phyloP scores from a whole-genome alignment of 2,888 invertebrate genomes.

The Lasioglossum oenotherae region DNA sequence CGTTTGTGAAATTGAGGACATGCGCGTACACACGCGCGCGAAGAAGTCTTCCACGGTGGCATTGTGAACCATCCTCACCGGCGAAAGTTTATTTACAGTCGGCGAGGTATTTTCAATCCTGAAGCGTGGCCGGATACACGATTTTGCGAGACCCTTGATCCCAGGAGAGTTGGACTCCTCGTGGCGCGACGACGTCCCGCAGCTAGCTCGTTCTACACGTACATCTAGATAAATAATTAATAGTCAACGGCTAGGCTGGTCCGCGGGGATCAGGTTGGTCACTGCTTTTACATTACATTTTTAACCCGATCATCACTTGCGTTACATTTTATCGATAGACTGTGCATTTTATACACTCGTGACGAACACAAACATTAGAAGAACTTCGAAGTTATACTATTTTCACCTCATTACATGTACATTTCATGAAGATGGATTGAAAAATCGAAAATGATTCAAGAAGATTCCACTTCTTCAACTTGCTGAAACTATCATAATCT shows the following conservation, averaged over 20 bases:
- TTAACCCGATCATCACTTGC: neutral
- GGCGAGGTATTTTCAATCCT: conserved; percentile 72
- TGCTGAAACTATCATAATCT: too few species aligned
- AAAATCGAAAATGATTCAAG: too few species aligned
- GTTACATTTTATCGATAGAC: too few species aligned
- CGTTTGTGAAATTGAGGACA: conserved; percentile 83
- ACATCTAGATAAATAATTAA: conserved; percentile 61
- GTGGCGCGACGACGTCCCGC: conserved; percentile 6
- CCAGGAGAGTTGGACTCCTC: conserved; percentile 40
- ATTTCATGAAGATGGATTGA: too few species aligned
- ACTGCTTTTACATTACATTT: neutral
- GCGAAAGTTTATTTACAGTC: conserved; percentile 77
- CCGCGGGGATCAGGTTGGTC: neutral
- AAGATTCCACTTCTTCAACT: too few species aligned
- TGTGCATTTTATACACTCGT: too few species aligned
- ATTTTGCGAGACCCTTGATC: conserved; percentile 68
- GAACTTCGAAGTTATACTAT: too few species aligned
- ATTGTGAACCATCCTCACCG: conserved; percentile 62
- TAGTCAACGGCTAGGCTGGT: conserved; percentile 28
- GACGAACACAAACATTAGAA: too few species aligned
- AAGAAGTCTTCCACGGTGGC: conserved; percentile 52
- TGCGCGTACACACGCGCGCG: conserved; percentile 48
- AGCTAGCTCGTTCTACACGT: conserved; percentile 28
- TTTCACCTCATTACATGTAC: too few species aligned
- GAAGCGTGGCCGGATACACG: conserved; percentile 63